These are phyloP conservation scores for Halictus ligatus DNA, from an alignment of 2,888 invertebrate genomes.

Conservation along the genomic window DNA sequence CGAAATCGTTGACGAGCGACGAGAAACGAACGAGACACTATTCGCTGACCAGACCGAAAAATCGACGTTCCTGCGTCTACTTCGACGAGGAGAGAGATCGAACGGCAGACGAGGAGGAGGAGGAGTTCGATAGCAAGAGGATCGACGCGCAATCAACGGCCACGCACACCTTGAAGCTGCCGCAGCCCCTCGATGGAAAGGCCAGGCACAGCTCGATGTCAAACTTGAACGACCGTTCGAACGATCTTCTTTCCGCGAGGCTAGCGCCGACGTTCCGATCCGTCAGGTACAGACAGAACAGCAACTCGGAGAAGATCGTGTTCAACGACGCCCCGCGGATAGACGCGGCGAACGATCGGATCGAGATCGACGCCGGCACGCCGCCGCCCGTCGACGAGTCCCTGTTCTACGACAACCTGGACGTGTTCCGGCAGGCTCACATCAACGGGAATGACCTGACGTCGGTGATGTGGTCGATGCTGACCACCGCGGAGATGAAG, in stretches of 20 bases:
- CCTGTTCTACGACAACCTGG: slow-evolving; percentile 81
- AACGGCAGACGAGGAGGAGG: not conserved
- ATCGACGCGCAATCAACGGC: not conserved
- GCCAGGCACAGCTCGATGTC: slow-evolving; percentile 76
- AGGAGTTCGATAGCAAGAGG: not conserved
- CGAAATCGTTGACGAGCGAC: slow-evolving; percentile 32
- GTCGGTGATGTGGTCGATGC: slow-evolving; percentile 78
- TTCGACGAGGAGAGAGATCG: slow-evolving; percentile 21
- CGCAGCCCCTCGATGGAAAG: slow-evolving; percentile 22
- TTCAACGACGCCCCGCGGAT: slow-evolving; percentile 36
- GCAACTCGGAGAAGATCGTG: slow-evolving; percentile 65
- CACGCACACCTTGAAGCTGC: slow-evolving; percentile 36
- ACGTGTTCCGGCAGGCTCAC: slow-evolving; percentile 70
- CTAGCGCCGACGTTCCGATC: slow-evolving; percentile 76
- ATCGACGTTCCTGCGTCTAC: slow-evolving; percentile 29
- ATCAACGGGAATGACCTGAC: slow-evolving; percentile 75
- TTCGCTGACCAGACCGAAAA: slow-evolving; percentile 64
- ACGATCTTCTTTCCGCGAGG: slow-evolving; percentile 71
- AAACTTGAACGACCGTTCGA: slow-evolving; percentile 72
- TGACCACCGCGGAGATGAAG: slow-evolving; percentile 78
- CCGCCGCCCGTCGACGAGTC: slow-evolving; percentile 82
- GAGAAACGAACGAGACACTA: slow-evolving; percentile 69
- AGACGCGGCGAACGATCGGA: slow-evolving; percentile 54
- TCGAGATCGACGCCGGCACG: slow-evolving; percentile 81
- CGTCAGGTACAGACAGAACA: slow-evolving; percentile 62